Evolutionary conservation across 2,113 vertebrate genomes (phyloP), one percentile per base, ranked within the genome.

Genomic region (Gnathonemus longibarbis): DNA sequence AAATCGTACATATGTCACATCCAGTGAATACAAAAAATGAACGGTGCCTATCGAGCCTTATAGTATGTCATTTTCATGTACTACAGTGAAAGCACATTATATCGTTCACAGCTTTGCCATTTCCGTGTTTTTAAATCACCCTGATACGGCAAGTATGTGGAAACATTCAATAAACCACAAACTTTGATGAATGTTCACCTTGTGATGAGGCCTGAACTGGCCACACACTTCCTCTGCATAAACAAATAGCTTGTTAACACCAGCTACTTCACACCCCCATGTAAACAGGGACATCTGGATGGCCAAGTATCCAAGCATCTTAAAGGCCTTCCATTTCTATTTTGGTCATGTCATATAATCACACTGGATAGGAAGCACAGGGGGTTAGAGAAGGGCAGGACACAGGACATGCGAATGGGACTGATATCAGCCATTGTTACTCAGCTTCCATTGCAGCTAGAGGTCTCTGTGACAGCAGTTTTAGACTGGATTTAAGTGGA

Each of bases 271-370:
- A 49, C 46, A 85, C n/a, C 84, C n/a, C 5, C 17, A 5, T 80
- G 74, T 80, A 42, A 80, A 80, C 74, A 42, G 74, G 74, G 35
- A 80, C 35, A 80, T 42, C 39, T 42, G 15, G 74, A 80, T 80
- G 74, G 15, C 35, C 74, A 42, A 77, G 6, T 42, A 35, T 39
- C 70, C 70, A 77, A 15, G 50, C 50, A 53, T 53, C 85, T 56
- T 87, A 53, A 52, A 56, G 85, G 11, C 85, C n/a, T 53, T 87
- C 13, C 48, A 31, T 87, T 87, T 87, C 85, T 87, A 52, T 87
- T 87, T 53, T 19, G 49, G 49, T 53, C 85, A 19, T 87, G 49
- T 48, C 49, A 87, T n/a, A 53, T 31, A 52, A 10, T 46, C 49
- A 52, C 84, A 87, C 46, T 52, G 49, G 46, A 53, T 27, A 53